Evolutionary conservation across 2,797 vertebrate genomes (phyloP), one percentile per base, ranked within the genome.

Genomic region (Ctenochaetus hawaiiensis): DNA sequence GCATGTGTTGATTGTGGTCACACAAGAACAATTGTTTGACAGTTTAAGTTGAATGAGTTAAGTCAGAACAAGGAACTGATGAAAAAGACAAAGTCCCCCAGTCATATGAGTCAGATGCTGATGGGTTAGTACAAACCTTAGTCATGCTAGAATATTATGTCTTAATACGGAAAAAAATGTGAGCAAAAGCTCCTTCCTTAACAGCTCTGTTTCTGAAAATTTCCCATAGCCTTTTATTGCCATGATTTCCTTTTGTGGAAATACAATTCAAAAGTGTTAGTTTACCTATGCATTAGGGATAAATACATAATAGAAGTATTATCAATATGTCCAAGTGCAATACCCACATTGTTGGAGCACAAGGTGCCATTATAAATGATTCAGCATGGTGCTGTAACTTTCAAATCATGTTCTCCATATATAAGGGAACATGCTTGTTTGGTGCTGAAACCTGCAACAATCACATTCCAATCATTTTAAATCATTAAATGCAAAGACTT

Each of bases 51-150:
- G 6, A 16, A 58, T 68, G 11, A 43, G 34, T 26, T 58, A 39
- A 34, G 2, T 51, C 10, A 0, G 22, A 77, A 67, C 17, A 61
- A 72, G 51, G 72, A 83, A 68, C 0, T 58, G 20, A 44, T 66
- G 10, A 14, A 39, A 45, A 65, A 12, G 8, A 65, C 11, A 13
- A 76, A 75, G 4, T 67, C 12, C 4, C 5, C 17, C 2, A 3
- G 2, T 3, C 26, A 30, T 30, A 30, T 30, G 26, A 30, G 26
- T 30, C 26, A 30, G 26, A 30, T 30, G 4, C 26, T 5, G 26
- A 30, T 4, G 26, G 26, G 26, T 4, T 30, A 4, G 4, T 30
- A 30, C 26, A 30, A 30, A 30, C 2, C 26, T 30, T 30, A 30
- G 12, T 48, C 34, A 22, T 22, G 23, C 64, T 17, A 39, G 9